Evolutionary conservation across 2,797 vertebrate species (phyloP).

Genomic region (Oceanodroma leucorhoa): DNA sequence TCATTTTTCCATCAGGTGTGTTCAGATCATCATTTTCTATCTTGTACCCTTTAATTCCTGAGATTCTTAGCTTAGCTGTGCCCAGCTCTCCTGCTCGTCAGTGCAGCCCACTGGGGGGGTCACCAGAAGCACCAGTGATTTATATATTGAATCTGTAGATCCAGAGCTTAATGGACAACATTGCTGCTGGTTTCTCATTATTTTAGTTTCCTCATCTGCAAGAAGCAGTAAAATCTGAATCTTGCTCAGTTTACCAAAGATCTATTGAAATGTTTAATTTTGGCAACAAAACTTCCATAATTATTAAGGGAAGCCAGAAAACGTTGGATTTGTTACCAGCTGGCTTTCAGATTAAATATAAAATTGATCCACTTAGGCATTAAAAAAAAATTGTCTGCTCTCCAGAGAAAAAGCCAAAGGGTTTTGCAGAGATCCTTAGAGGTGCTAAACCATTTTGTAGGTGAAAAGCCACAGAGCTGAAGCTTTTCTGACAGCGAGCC

Average conservation of each 20-base stretch:
- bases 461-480: not conserved
- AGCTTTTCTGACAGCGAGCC: not conserved
- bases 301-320: not conserved
- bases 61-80: not conserved
- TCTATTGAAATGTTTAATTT: not conserved
- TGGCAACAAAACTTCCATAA: not conserved
- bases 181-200: not conserved
- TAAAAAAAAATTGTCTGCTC: not conserved
- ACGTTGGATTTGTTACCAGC: not conserved
- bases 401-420: not conserved
- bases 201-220: not conserved
- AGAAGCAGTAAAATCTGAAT: not conserved
- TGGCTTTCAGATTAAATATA: not conserved
- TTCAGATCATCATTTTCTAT: not conserved
- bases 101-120: not conserved
- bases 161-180: not conserved
- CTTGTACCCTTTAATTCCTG: not conserved
- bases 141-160: not conserved
- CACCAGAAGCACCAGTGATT: not conserved
- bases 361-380: not conserved
- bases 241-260: not conserved
- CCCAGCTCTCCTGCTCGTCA: accelerated
- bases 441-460: not conserved
- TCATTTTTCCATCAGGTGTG: not conserved
- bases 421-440: not conserved